Evolutionary conservation across 2,888 invertebrate species (phyloP).

Genomic region (Odontocolon sp.): DNA sequence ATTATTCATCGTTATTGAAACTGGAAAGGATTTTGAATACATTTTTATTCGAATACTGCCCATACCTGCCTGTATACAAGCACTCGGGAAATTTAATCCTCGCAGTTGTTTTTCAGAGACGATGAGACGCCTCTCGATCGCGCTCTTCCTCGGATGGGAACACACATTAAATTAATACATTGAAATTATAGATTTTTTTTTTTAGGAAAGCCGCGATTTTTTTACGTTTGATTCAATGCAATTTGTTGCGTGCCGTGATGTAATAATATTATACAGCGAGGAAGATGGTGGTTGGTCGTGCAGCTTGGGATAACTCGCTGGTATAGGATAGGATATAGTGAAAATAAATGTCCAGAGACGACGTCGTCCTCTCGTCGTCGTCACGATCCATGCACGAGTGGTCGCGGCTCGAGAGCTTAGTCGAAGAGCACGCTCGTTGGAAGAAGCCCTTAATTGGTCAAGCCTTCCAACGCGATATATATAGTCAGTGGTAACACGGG

Average conservation of each 20-base stretch:
- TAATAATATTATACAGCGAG: constrained; percentile 37
- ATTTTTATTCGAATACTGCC: no score
- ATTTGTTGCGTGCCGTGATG: constrained; percentile 39
- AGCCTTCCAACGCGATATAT: constrained; percentile 71
- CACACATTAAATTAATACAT: constrained; percentile 39
- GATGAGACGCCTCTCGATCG: constrained; percentile 48
- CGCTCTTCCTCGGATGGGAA: constrained; percentile 42
- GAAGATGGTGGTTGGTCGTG: constrained; percentile 10
- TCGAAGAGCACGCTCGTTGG: constrained; percentile 68
- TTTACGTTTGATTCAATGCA: constrained; percentile 14
- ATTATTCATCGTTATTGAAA: no score
- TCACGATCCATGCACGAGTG: constrained; percentile 58
- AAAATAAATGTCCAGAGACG: constrained; percentile 37
- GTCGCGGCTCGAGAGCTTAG: constrained; percentile 48
- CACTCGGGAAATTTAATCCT: background rate
- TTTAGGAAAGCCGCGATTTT: background rate
- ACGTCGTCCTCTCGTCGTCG: constrained; percentile 33
- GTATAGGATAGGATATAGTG: background rate
- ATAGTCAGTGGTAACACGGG: constrained; percentile 68
- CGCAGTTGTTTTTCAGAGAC: constrained; percentile 12
- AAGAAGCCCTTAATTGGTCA: constrained; percentile 79
- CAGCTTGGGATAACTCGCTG: background rate
- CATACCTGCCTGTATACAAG: no score
- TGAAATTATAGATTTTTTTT: constrained; percentile 10
- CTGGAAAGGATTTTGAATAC: no score